Conservation (phyloP, 1,140 invertebrate genomes). For the Drosophila carrolli region DNA sequence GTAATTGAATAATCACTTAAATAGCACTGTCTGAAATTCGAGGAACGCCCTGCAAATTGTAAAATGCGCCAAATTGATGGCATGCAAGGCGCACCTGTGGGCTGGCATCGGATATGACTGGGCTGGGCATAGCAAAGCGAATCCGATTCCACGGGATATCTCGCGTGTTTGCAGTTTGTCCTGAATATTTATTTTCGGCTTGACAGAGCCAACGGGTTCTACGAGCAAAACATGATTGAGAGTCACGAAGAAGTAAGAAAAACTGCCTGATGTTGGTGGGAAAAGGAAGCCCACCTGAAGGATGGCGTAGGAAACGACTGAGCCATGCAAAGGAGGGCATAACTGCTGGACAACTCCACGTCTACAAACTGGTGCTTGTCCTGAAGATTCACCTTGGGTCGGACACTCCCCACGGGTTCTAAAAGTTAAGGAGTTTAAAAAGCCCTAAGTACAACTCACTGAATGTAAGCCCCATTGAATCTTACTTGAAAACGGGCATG, state of each 20-base stretch:
- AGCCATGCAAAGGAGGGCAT: constrained; percentile 87
- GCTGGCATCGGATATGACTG: constrained; percentile 89
- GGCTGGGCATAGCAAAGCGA: constrained; percentile 88
- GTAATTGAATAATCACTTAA: constrained; percentile 69
- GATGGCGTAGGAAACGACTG: constrained; percentile 89
- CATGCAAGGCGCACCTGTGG: constrained; percentile 87
- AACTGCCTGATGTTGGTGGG: constrained; percentile 42
- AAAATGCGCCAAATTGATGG: constrained; percentile 44
- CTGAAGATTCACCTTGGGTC: constrained; percentile 88
- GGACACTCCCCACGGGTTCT: constrained; percentile 92
- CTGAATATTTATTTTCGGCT: constrained; percentile 88
- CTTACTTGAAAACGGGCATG: constrained; percentile 87
- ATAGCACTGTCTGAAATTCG: constrained; percentile 26
- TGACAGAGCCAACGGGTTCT: constrained; percentile 90
- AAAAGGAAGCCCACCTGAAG: constrained; percentile 87
- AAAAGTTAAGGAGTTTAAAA: constrained; percentile 17
- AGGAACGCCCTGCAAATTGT: constrained; percentile 38
- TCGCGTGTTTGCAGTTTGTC: constrained; percentile 85
- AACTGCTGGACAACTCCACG: constrained; percentile 87
- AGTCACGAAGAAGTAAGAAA: constrained; percentile 13
- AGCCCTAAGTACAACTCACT: constrained; percentile 7
- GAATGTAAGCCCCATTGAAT: constrained; percentile 20
- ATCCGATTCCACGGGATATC: constrained; percentile 77
- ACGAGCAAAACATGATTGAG: constrained; percentile 51
- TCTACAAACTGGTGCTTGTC: constrained; percentile 86